A percentile compares a stretch with the other conserved stretches of the same genome.
Evolutionary conservation across 2,888 invertebrate genomes (phyloP).

Genomic region (Ormyrus nitidulus): DNA sequence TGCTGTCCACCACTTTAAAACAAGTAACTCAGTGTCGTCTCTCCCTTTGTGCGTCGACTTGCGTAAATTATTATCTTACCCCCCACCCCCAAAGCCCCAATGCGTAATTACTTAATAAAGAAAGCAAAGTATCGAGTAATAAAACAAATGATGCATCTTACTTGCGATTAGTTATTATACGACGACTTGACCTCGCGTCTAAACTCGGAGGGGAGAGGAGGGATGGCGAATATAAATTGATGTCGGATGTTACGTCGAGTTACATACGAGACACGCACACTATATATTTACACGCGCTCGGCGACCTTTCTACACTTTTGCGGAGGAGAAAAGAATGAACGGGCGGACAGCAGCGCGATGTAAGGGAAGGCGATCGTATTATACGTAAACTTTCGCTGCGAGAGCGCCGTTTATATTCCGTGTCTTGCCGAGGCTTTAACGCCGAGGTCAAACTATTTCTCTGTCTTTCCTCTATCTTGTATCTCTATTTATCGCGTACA

Average conservation of each 20-base stretch:
- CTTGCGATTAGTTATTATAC: conserved; percentile 4
- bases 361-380: neutral
- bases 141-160: neutral
- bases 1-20: conserved; percentile 54
- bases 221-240: too few species aligned
- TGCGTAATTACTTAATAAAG: conserved; percentile 3
- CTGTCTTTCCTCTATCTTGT: conserved; percentile 57
- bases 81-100: neutral
- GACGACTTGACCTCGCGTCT: too few species aligned
- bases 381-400: conserved; percentile 21
- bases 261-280: too few species aligned
- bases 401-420: neutral
- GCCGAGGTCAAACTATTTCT: conserved; percentile 57
- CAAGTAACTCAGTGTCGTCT: conserved; percentile 43
- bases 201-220: neutral
- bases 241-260: too few species aligned
- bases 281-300: too few species aligned
- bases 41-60: conserved; percentile 34
- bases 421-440: conserved; percentile 8
- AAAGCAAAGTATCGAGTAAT: too few species aligned
- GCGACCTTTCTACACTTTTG: too few species aligned
- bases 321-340: too few species aligned
- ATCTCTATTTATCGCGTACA: neutral
- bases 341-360: too few species aligned
- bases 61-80: neutral